These are phyloP conservation scores for Samia ricini DNA, from an alignment of 1,140 invertebrate genomes.

Conservation along the genomic window DNA sequence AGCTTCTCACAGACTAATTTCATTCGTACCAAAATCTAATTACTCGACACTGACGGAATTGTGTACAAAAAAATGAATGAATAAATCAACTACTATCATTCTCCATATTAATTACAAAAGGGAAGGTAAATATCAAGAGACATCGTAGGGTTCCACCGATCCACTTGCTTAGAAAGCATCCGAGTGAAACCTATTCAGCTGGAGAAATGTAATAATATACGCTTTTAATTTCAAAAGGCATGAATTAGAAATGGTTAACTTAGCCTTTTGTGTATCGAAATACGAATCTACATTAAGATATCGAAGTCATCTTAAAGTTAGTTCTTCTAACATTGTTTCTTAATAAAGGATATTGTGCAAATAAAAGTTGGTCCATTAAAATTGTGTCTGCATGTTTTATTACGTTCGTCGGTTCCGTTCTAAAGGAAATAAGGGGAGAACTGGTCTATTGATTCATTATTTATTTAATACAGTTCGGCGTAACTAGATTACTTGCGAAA, in stretches of 20 bases:
- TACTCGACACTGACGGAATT: too few relatives aligned
- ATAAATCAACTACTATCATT: too few relatives aligned
- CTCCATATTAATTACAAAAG: slow-evolving; percentile 20
- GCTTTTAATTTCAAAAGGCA: slow-evolving; percentile 2
- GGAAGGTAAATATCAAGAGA: slow-evolving; percentile 10
- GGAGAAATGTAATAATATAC: not conserved
- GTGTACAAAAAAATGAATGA: too few relatives aligned
- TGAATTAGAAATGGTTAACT: too few relatives aligned
- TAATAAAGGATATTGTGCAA: not conserved
- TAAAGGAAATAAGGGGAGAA: not conserved
- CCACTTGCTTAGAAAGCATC: slow-evolving; percentile 29
- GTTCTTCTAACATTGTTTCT: not conserved
- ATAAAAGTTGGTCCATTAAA: not conserved
- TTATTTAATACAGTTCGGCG: not conserved
- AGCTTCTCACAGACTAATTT: too few relatives aligned
- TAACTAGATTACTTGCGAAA: not conserved
- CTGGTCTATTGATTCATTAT: not conserved
- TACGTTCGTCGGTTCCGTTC: not conserved
- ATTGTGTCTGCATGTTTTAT: not conserved
- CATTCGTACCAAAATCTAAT: too few relatives aligned
- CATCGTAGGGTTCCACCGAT: slow-evolving; percentile 12
- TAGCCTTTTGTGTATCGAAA: too few relatives aligned
- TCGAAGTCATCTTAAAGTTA: not conserved
- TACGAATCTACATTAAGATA: too few relatives aligned
- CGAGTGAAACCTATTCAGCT: slow-evolving; percentile 23